Evolutionary conservation across 2,888 invertebrate genomes (phyloP).

Genomic region (Watsonalla binaria): DNA sequence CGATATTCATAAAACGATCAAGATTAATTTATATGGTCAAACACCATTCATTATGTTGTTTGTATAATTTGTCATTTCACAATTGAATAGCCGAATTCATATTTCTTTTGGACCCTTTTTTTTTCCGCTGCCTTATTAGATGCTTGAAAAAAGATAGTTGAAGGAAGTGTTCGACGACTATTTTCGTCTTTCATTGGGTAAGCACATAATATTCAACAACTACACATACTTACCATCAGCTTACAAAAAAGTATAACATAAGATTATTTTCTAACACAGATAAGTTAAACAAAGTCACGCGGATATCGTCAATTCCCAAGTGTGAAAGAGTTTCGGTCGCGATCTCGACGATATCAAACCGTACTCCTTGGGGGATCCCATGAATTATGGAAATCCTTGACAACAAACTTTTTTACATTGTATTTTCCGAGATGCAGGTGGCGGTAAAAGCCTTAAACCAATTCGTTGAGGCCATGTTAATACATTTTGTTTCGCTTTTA

Average conservation of each 20-base stretch:
- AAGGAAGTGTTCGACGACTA: too few relatives aligned
- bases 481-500: conserved; percentile 3
- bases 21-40: too few relatives aligned
- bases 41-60: too few relatives aligned
- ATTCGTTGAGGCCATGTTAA: neutral
- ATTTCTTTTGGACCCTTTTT: too few relatives aligned
- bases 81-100: too few relatives aligned
- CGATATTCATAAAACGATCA: too few relatives aligned
- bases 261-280: neutral
- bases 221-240: too few relatives aligned
- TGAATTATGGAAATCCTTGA: conserved; percentile 43
- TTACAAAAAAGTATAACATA: neutral
- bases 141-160: too few relatives aligned
- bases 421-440: neutral
- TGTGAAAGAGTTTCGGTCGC: conserved; percentile 32
- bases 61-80: too few relatives aligned
- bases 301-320: conserved; percentile 20
- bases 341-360: conserved; percentile 43
- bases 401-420: conserved; percentile 16
- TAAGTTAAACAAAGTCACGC: neutral
- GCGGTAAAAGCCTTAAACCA: neutral
- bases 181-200: too few relatives aligned
- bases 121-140: too few relatives aligned
- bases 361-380: conserved; percentile 32
- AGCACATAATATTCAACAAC: too few relatives aligned